Conservation (phyloP, 2,797 vertebrate genomes). For the Morus bassanus region DNA sequence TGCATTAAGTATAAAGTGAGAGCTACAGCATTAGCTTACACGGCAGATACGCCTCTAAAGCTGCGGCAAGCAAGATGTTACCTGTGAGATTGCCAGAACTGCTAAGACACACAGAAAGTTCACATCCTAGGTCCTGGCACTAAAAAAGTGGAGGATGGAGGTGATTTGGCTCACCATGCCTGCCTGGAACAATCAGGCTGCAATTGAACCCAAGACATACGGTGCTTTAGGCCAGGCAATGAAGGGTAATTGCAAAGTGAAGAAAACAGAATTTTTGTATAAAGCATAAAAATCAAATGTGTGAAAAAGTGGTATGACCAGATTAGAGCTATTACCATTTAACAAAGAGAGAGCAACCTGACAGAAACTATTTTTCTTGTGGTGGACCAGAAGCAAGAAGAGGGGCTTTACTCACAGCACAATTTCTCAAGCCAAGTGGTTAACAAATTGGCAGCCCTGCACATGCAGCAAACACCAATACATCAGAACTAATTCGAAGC, state of each 20-base stretch:
- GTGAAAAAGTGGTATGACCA: not conserved
- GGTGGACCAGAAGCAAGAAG: not conserved
- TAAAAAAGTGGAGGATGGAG: not conserved
- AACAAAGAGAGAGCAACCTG: not conserved
- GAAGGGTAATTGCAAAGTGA: not conserved
- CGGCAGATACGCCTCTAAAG: not conserved
- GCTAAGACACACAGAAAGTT: not conserved
- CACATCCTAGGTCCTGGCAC: accelerated
- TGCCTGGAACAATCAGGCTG: not conserved
- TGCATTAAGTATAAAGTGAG: not conserved
- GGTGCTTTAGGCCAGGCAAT: not conserved
- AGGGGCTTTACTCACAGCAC: not conserved
- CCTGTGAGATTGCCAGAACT: not conserved
- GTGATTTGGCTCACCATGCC: not conserved
- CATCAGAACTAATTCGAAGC: not conserved
- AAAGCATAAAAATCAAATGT: not conserved
- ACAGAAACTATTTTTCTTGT: not conserved
- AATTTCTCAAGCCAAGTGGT: not conserved
- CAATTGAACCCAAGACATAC: not conserved
- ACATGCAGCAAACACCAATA: not conserved
- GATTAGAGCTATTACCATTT: not conserved
- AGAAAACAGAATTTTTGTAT: not conserved
- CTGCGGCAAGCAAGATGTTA: not conserved
- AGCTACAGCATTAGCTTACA: not conserved
- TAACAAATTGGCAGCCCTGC: not conserved